These are phyloP conservation scores for Platycnemis pennipes DNA, from an alignment of 2,888 invertebrate species.

Conservation along the genomic window DNA sequence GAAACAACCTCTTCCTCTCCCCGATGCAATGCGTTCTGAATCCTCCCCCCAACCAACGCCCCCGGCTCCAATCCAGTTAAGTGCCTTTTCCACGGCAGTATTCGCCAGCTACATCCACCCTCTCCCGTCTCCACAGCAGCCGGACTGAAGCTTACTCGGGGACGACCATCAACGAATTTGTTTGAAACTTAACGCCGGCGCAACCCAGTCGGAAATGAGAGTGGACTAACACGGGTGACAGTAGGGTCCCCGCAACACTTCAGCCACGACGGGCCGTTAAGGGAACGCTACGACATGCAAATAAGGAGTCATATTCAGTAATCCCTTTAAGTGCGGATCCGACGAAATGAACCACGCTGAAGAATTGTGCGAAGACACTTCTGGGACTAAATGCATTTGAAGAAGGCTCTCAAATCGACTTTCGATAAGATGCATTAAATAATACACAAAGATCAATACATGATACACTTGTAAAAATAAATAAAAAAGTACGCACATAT, in stretches of 20 bases:
- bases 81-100: slow-evolving; percentile 16
- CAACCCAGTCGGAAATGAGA: slow-evolving; percentile 21
- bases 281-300: background rate
- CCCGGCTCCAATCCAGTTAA: background rate
- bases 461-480: too few species aligned
- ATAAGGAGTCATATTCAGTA: background rate
- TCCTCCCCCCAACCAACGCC: background rate
- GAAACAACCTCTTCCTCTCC: background rate
- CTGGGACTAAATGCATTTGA: background rate
- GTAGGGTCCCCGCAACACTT: background rate
- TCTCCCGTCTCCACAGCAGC: background rate
- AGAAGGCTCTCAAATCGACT: background rate
- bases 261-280: background rate
- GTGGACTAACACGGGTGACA: background rate
- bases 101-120: background rate
- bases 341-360: background rate
- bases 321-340: background rate
- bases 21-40: too few species aligned
- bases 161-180: background rate
- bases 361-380: too few species aligned
- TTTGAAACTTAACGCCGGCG: background rate
- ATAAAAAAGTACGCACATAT: too few species aligned
- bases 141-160: background rate
- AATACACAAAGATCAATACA: too few species aligned
- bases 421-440: background rate